Base-by-base conservation (phyloP, 2,888 invertebrate genomes). In the Trichopria drosophilae region DNA sequence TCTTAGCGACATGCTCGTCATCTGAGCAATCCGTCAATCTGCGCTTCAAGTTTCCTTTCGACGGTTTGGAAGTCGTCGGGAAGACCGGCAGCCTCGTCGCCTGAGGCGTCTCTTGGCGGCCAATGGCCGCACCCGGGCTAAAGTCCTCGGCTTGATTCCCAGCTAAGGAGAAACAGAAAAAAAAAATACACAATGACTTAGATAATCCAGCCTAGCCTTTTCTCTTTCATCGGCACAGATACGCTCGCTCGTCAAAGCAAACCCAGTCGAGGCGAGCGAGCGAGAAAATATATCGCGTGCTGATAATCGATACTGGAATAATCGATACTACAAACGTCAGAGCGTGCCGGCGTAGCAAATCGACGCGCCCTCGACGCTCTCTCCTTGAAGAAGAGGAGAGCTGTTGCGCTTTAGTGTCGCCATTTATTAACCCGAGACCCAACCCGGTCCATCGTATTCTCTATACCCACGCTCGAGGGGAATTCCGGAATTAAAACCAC, bases 1-100 rank as follows among this genome's bases (percentile, higher is more conserved):
- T 68, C 54, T 72, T 71, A 16, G 66, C 62, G 22, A 59, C 69
- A 12, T 71, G 67, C 42, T 69, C 69, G 4, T 69, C 69, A 31
- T 69, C 71, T 57, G 65, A 66, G 49, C 69, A 71, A 34, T 71
- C 73, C 13, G 65, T 77, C 72, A 71, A 72, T 73, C 83, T 83
- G 12, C 70, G 67, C 76, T 90, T 90, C 42, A 90, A 78, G 73
- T 81, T 89, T 70, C 89, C 87, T 71, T 83, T 83, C 34, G 76
- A 46, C 9, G 77, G 76, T 23, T 26, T 24, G 26, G 10, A 2
- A n/a, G 10, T 26, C n/a, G 26, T 5, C 43, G 35, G n/a, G n/a
- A 51, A 35, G 2, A 10, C 39, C 44, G 59, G 63, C 42, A 66
- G 63, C 42, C 65, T 55, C 37, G 67, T 57, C 41, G 64, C 36